Conservation (phyloP, 2,113 vertebrate genomes). For the Phainopepla nitens region DNA sequence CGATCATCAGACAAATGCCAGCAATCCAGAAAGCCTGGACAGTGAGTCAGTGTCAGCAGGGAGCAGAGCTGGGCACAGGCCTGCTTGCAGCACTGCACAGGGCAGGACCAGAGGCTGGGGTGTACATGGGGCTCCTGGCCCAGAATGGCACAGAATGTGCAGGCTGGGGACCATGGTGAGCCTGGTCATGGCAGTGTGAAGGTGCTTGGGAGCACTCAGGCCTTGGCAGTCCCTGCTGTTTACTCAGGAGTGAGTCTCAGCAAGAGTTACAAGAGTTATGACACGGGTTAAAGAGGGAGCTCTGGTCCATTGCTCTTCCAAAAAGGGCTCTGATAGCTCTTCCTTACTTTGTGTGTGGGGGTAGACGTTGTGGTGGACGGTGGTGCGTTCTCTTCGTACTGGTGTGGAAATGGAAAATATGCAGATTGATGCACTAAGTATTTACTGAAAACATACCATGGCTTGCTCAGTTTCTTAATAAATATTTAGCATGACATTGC, state of each 20-base stretch:
- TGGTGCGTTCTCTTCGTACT: background rate
- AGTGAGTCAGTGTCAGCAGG: background rate
- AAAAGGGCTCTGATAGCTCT: background rate
- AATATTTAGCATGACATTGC: background rate
- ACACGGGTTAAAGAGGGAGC: background rate
- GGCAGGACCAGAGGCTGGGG: background rate
- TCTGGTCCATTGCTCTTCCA: background rate
- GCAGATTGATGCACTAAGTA: background rate
- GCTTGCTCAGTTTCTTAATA: background rate
- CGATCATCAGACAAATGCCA: background rate
- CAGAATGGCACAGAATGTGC: no score
- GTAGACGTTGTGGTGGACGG: fast-evolving
- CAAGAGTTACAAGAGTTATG: background rate
- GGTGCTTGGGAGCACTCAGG: background rate
- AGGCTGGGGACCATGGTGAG: background rate
- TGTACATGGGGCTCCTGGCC: background rate
- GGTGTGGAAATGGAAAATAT: background rate
- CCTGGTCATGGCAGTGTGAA: background rate
- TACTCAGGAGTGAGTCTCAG: background rate
- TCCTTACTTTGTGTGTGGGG: background rate
- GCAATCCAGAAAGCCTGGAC: background rate
- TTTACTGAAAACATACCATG: background rate
- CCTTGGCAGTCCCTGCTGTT: background rate
- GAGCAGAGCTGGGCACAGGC: background rate
- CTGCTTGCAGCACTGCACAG: background rate